Base-by-base conservation (phyloP, 2,888 invertebrate species). In the Limenitis camilla region DNA sequence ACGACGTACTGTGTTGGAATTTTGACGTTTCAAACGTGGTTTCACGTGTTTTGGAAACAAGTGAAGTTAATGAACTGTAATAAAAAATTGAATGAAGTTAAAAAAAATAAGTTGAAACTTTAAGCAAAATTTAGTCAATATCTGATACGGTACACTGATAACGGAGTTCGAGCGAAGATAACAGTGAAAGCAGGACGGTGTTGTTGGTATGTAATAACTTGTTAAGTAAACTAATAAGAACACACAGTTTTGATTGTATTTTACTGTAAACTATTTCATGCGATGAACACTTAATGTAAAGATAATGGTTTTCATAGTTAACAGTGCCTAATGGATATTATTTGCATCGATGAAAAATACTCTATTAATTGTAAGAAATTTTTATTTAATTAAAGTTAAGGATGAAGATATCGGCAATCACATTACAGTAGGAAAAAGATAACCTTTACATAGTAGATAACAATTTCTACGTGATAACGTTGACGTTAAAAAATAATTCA, bases 1-100 rank as follows among this genome's bases (percentile, higher is more conserved):
- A 71, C 70, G 78, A 78, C 80, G 81, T 77, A 71, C 68, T 45
- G 49, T 65, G 62, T 31, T 59, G 48, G 56, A 54, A 56, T 47
- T 61, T 62, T 59, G 60, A 60, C 55, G 58, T 57, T 60, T 53
- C 38, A 39, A 38, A 49, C 49, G 39, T 35, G 31, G 35, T 40
- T 39, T 46, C 42, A 49, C 44, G 40, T 47, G 52, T 32, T 47
- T 45, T 41, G n/a, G 35, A 19, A 41, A 41, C 10, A 31, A 40
- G n/a, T 10, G 8, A 11, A 19, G 27, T 36, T 28, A 43, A 44
- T 44, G 44, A 9, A 19, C 10, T 27, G 6, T 40, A 40, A 40
- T 6, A 28, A 11, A 28, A 33, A 9, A 50, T 40, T 29, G 8
- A 6, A n/a, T n/a, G 5, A 19, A 39, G 8, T 28, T 6, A 28